These are phyloP conservation scores for Cordilura impudica DNA, from an alignment of 2,888 invertebrate species.

Conservation along the genomic window DNA sequence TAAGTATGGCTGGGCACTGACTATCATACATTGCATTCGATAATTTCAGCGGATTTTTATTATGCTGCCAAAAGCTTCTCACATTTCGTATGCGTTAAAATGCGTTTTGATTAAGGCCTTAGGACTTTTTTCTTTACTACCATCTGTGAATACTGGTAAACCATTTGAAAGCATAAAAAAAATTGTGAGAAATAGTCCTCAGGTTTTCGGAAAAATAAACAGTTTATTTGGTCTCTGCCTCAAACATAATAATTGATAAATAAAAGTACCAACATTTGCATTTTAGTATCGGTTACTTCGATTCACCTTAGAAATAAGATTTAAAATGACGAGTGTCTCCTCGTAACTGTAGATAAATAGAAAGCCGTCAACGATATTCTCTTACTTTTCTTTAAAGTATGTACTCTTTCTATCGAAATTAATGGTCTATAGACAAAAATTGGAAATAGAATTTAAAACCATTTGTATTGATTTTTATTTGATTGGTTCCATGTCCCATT, in stretches of 20 bases:
- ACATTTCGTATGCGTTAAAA: slow-evolving; percentile 42
- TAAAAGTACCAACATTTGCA: no score
- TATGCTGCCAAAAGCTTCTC: slow-evolving; percentile 58
- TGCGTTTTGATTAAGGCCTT: slow-evolving; percentile 48
- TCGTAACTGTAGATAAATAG: no score
- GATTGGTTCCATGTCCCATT: no score
- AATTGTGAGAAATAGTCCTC: slow-evolving; percentile 51
- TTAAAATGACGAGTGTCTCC: no score
- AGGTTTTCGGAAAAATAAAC: slow-evolving; percentile 22
- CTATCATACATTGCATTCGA: slow-evolving; percentile 42
- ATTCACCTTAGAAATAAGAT: no score
- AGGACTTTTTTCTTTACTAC: slow-evolving; percentile 43
- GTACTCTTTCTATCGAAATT: no score
- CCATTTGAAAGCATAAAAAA: slow-evolving; percentile 32
- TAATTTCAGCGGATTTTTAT: slow-evolving; percentile 56
- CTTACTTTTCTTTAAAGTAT: no score
- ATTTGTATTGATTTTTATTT: no score
- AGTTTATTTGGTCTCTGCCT: neutral
- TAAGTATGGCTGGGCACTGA: neutral
- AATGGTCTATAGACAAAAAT: no score
- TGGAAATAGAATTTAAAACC: no score
- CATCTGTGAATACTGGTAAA: slow-evolving; percentile 39
- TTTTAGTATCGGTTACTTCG: no score
- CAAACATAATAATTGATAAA: neutral
- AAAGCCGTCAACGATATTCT: no score